Conservation (phyloP, 2,888 invertebrate genomes). For the Caenorhabditis afra region DNA sequence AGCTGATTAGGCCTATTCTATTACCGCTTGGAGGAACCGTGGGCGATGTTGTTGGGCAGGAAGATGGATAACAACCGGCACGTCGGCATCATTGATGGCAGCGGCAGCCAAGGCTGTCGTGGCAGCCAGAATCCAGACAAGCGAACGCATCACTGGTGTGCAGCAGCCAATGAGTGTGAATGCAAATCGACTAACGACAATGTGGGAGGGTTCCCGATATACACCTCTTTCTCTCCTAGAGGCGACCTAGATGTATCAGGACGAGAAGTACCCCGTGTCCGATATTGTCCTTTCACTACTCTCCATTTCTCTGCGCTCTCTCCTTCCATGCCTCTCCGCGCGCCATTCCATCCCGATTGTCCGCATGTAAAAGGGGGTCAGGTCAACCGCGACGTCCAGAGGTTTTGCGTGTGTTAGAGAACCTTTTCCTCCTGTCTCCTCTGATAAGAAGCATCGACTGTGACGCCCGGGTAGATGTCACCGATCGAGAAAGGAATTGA, state of each 20-base stretch:
- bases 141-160: slow-evolving; percentile 57
- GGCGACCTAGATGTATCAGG: slow-evolving; percentile 51
- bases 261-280: slow-evolving; percentile 60
- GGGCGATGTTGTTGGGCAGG: slow-evolving; percentile 61
- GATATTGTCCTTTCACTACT: slow-evolving; percentile 62
- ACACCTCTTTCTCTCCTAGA: slow-evolving; percentile 37
- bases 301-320: slow-evolving; percentile 47
- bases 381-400: slow-evolving; percentile 47
- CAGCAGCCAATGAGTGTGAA: slow-evolving; percentile 58
- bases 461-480: slow-evolving; percentile 38
- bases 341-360: slow-evolving; percentile 29
- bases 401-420: slow-evolving; percentile 37
- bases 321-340: slow-evolving; percentile 9
- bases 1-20: no score
- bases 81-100: slow-evolving; percentile 61
- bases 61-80: slow-evolving; percentile 68
- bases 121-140: slow-evolving; percentile 56
- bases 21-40: slow-evolving; percentile 63
- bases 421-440: slow-evolving; percentile 4
- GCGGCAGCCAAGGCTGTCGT: slow-evolving; percentile 53
- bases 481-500: slow-evolving; percentile 35
- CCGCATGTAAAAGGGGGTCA: slow-evolving; percentile 37
- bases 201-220: slow-evolving; percentile 60
- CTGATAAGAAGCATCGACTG: slow-evolving; percentile 48
- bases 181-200: slow-evolving; percentile 60